Evolutionary conservation across 64 coral and sea anemone genomes (phyloP), one percentile per base, ranked within the genome.

Genomic region (Stichodactyla helianthus): DNA sequence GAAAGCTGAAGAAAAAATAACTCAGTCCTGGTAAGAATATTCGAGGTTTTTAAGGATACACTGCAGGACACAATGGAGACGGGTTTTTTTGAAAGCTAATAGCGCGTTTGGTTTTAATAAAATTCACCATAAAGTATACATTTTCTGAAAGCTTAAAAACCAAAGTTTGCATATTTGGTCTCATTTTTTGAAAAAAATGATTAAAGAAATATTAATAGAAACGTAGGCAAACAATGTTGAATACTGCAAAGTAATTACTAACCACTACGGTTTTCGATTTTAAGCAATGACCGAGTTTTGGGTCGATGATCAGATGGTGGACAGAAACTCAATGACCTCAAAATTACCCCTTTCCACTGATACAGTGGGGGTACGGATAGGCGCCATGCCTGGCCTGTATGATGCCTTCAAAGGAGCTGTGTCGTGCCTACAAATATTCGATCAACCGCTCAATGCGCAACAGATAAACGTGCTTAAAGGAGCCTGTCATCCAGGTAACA

Each of bases 341-440:
- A 74, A 31, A 23, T 74, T 13, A 31, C 6, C 68, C 3, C 68
- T 74, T 35, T n/a, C 68, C 5, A 74, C 68, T 11, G 25, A 74
- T 52, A 18, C 83, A 12, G 15, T 20, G 1, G 56, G 62, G 27
- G 86, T 87, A 11, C 18, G 53, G 0, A 87, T 87, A 50, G 86
- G 86, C 9, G 71, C 64, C 5, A 4, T 27, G 53, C 31, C 50
- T 20, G 51, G 26, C 14, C 6, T 87, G n/a, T 18, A 51, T 22
- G 65, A 76, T 3, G 20, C 4, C 25, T 87, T 87, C 54, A 77
- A 20, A 4, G 86, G 86, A 27, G 64, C 64, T 44, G 17, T 87
- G 52, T 20, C 86, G 11, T 87, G 86, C 28, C 74, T 87, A 15
- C 86, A 87, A 71, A 25, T 87, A 31, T 87, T 77, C 23, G 86